Evolutionary conservation across 2,888 invertebrate genomes (phyloP).

Genomic region (Amaurobius ferox): DNA sequence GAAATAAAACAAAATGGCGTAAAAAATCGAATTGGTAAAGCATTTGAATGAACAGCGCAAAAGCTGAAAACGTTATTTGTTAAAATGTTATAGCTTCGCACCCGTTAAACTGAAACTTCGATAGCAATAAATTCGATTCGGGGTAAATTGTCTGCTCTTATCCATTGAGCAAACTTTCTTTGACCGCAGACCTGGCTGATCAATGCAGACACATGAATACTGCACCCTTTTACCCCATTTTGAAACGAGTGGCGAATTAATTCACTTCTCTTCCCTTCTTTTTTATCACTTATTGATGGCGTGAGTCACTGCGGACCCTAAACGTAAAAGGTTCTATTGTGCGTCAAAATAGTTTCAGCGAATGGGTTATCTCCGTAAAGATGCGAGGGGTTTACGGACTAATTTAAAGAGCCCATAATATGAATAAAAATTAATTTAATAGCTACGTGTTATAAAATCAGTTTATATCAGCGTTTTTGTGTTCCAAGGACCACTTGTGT

Average conservation of each 20-base stretch:
- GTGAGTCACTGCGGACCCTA: neutral
- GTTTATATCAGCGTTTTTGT: too few species aligned
- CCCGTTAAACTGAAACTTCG: too few species aligned
- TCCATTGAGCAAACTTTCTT: neutral
- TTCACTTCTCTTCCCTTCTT: slow-evolving; percentile 3
- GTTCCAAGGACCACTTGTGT: too few species aligned
- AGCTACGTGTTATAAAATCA: too few species aligned
- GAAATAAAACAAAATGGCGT: too few species aligned
- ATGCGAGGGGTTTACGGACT: neutral
- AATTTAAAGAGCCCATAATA: too few species aligned
- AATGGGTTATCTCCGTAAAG: neutral
- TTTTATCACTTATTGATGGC: slow-evolving; percentile 6
- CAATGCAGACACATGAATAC: neutral
- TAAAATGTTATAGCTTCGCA: too few species aligned
- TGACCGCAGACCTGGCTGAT: neutral
- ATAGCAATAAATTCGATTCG: neutral
- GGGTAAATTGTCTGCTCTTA: neutral
- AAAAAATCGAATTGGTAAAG: too few species aligned
- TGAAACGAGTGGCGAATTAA: slow-evolving; percentile 9
- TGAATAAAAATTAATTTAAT: too few species aligned
- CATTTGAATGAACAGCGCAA: too few species aligned
- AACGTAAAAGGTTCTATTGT: slow-evolving; percentile 6
- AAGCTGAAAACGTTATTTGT: too few species aligned
- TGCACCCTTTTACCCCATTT: neutral
- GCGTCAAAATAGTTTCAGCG: neutral